Evolutionary conservation across 1,140 invertebrate species (phyloP), one percentile per base, ranked within the genome.

Genomic region (Linepithema humile): DNA sequence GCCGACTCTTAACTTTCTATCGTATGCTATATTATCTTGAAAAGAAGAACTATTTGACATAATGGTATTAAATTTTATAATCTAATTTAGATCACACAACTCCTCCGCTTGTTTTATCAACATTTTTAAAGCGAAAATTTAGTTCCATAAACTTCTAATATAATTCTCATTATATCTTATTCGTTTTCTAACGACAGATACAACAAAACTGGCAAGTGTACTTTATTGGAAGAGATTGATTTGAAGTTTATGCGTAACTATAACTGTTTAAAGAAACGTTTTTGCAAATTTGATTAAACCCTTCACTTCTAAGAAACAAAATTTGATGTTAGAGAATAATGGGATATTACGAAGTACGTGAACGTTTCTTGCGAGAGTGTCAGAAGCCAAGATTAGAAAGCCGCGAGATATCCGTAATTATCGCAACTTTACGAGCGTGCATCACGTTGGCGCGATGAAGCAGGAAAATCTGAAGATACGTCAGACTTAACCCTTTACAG

Each of bases 341-440:
- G n/a, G 26, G 57, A 64, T 75, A 48, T 29, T 75, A 35, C n/a
- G 6, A 75, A 75, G 40, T 75, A 26, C 15, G 15, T 29, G 73
- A 64, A 48, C 40, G n/a, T 75, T 62, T 26, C 23, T 74, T 59
- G 70, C 53, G 40, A 75, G 50, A 40, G 29, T 45, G 57, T 62
- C 73, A 26, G 55, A 48, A 75, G 40, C 7, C 43, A 32, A 29
- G 29, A 75, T 64, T 75, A 75, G 43, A 59, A 64, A 75, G 73
- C 57, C 59, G n/a, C 59, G 40, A 75, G 29, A 45, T 48, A 75
- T 64, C 40, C 59, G 40, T 26, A 75, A 64, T 75, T 64, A 75
- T 64, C 40, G 59, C 26, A 75, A 75, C 70, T 75, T 75, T 75
- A 64, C 73, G 57, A 64, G 38, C 57, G 43, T 15, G 29, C 55